These are phyloP conservation scores for Cottoperca gobio DNA, from an alignment of 2,797 vertebrate genomes.

Conservation along the genomic window DNA sequence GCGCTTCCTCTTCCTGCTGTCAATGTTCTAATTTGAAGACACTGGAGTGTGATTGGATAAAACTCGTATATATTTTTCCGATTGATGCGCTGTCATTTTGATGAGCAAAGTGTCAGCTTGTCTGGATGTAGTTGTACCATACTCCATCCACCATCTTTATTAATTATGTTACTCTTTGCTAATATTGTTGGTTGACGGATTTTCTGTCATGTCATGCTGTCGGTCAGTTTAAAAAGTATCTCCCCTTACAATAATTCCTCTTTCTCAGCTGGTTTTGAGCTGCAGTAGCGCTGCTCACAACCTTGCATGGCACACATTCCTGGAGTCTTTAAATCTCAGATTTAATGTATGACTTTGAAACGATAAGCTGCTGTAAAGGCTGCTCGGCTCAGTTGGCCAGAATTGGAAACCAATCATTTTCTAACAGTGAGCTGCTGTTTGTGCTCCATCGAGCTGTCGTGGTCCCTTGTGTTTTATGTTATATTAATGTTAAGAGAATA, in stretches of 20 bases:
- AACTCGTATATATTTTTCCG: constrained; percentile 36
- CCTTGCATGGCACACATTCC: neutral
- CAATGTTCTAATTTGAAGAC: constrained; percentile 40
- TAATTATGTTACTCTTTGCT: constrained; percentile 12
- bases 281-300: neutral
- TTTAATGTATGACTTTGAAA: constrained; percentile 14
- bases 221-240: neutral
- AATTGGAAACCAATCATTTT: constrained; percentile 4
- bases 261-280: neutral
- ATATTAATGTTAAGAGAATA: neutral
- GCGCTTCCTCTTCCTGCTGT: constrained; percentile 15
- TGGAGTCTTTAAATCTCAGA: constrained; percentile 1
- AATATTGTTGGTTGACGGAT: neutral
- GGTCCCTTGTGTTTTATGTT: neutral
- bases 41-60: constrained; percentile 43
- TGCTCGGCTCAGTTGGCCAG: neutral
- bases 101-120: constrained; percentile 18
- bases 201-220: neutral
- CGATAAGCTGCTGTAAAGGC: neutral
- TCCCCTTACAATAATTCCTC: neutral
- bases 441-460: neutral
- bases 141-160: neutral
- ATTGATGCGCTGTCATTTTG: constrained; percentile 42
- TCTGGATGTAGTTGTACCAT: neutral
- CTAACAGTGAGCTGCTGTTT: neutral